Evolutionary conservation across 2,888 invertebrate genomes (phyloP).

Genomic region (Nephrotoma appendiculata): DNA sequence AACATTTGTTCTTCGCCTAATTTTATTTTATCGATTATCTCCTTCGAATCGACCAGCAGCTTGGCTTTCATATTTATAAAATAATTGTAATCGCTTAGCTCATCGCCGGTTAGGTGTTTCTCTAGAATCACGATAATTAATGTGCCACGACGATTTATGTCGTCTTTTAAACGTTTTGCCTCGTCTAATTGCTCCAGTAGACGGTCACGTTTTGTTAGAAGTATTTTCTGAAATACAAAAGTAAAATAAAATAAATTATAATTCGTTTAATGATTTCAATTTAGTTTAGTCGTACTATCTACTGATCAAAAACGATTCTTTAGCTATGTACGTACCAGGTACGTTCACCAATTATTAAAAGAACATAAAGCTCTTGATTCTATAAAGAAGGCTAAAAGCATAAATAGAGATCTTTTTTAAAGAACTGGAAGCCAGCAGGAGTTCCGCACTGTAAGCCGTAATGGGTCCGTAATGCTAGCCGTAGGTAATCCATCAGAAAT

Average conservation of each 20-base stretch:
- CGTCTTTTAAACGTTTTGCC: slow-evolving; percentile 64
- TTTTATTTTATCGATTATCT: slow-evolving; percentile 70
- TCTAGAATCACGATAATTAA: slow-evolving; percentile 54
- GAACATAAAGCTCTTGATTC: too few relatives aligned
- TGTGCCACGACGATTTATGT: slow-evolving; percentile 62
- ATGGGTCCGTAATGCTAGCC: too few relatives aligned
- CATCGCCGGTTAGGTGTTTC: slow-evolving; percentile 55
- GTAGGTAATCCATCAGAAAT: too few relatives aligned
- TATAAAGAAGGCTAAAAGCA: too few relatives aligned
- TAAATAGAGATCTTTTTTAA: too few relatives aligned
- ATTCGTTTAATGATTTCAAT: background rate
- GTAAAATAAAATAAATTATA: slow-evolving; percentile 5
- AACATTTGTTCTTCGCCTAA: slow-evolving; percentile 65
- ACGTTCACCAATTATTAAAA: too few relatives aligned
- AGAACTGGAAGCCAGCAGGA: too few relatives aligned
- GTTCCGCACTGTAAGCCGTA: too few relatives aligned
- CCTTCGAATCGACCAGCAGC: slow-evolving; percentile 65
- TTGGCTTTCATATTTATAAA: slow-evolving; percentile 80
- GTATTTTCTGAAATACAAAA: slow-evolving; percentile 38
- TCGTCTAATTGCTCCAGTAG: slow-evolving; percentile 65
- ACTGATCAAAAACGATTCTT: too few relatives aligned
- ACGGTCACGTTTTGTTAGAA: slow-evolving; percentile 61
- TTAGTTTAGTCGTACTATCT: too few relatives aligned
- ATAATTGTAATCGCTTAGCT: slow-evolving; percentile 66
- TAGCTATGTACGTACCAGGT: too few relatives aligned